Conservation (phyloP, 2,888 invertebrate species). For the Portevinia maculata region DNA sequence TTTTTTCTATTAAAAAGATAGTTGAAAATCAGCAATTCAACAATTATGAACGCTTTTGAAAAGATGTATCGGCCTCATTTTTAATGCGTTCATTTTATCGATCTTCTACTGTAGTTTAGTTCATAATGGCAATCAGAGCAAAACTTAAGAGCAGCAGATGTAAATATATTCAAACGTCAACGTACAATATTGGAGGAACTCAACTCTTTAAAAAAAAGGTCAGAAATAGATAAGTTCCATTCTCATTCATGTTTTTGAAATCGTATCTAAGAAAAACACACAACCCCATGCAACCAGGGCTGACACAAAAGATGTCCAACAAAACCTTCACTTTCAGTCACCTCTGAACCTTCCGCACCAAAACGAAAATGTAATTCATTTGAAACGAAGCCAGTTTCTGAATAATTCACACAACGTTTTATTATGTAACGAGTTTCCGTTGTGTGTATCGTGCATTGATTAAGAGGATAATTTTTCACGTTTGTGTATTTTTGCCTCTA, state of each 20-base stretch:
- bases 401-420: conserved; percentile 63
- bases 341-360: conserved; percentile 61
- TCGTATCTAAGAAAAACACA: conserved; percentile 21
- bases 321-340: conserved; percentile 31
- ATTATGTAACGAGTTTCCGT: conserved; percentile 46
- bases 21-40: too few species aligned
- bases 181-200: too few species aligned
- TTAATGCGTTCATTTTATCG: too few species aligned
- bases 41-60: too few species aligned
- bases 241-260: conserved; percentile 38
- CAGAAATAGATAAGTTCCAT: too few species aligned
- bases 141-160: too few species aligned
- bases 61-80: too few species aligned
- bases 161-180: too few species aligned
- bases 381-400: conserved; percentile 28
- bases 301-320: conserved; percentile 65
- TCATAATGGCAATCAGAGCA: too few species aligned
- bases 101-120: too few species aligned
- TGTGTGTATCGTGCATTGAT: conserved; percentile 67
- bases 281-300: conserved; percentile 34
- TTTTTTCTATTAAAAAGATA: too few species aligned
- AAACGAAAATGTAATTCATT: conserved; percentile 44
- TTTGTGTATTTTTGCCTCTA: conserved; percentile 28
- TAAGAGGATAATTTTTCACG: conserved; percentile 73
- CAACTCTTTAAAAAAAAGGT: too few species aligned